Evolutionary conservation across 2,113 vertebrate genomes (phyloP), one percentile per base, ranked within the genome.

Genomic region (Urocolius indicus): DNA sequence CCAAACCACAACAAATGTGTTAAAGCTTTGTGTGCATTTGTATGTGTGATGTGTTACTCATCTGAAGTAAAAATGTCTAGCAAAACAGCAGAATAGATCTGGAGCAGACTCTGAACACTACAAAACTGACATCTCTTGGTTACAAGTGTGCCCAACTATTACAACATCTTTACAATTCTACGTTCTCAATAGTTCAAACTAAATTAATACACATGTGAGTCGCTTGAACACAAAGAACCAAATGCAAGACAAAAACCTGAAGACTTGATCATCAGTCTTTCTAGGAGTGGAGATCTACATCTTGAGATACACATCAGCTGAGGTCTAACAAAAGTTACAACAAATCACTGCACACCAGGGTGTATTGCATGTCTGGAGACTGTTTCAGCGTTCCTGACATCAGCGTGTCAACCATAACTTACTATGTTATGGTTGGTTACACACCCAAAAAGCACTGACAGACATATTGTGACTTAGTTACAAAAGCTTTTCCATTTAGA

Each of bases 91-190:
- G 29, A 69, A 41, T 41, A 41, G 38, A 12, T 41, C 38, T 41
- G 57, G 18, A 96, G 43, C 69, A 94, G 68, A 87, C 13, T 9
- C 61, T 29, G 14, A 69, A 88, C 62, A 92, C 93, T 76, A 43
- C 97, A 97, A 98, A 88, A 95, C 96, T 98, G 98, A 98, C 97
- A 98, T 95, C 96, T 98, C 83, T 98, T 97, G 98, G 97, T 92
- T 93, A 62, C 32, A 90, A 94, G 30, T 9, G 29, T 84, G 38
- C 62, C 87, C 79, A 84, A 71, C 43, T 79, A 14, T n/a, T 36
- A 22, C 4, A 4, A 29, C 26, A 23, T 66, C 27, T n/a, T 69
- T 16, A 30, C 6, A 30, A 13, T 23, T 57, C 45, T 52, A 13
- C 46, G 21, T 86, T 82, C 85, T 72, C 22, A 7, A 48, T 54